Evolutionary conservation across 2,797 vertebrate species (phyloP), one percentile per base, ranked within the genome.

Genomic region (Chanos chanos): DNA sequence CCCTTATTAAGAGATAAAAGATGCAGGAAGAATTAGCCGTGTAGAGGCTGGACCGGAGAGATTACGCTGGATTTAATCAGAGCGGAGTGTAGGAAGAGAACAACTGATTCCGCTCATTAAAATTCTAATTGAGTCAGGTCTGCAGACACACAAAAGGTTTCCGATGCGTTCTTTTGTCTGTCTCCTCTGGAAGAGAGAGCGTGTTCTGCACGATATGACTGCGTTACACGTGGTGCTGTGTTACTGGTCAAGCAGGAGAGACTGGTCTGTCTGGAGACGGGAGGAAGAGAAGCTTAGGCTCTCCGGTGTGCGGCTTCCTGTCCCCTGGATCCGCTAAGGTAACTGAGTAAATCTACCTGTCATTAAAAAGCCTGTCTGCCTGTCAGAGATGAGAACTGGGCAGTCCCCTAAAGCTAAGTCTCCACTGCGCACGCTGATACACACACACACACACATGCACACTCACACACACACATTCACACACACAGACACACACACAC

Each of bases 51-150:
- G 24, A 55, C 34, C 12, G 18, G 25, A 39, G 61, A 55, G 66
- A 76, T 76, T 71, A 79, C 48, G 59, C 43, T 1, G 36, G 65
- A 73, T 75, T 72, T 71, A 75, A 71, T 64, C 63, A 64, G 9
- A 50, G 45, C 36, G 27, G 47, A 7, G 52, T 45, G 55, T 30
- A 27, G 52, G 50, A 53, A 64, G 49, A 36, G 50, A 75, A 75
- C 67, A 68, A 72, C 55, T 77, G 61, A 81, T 75, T 68, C 74
- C 74, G 68, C 59, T 77, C 54, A 75, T 77, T 78, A 75, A 68
- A 77, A 77, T 59, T 73, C 61, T 69, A 78, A 78, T 78, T 69
- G 77, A 68, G 66, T 63, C 13, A 36, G 33, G 16, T 49, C 24
- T 47, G 52, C 40, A 43, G 50, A 50, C 68, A 58, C 64, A 61